Evolutionary conservation across 2,797 vertebrate genomes (phyloP).

Genomic region (Sarcophilus harrisii): DNA sequence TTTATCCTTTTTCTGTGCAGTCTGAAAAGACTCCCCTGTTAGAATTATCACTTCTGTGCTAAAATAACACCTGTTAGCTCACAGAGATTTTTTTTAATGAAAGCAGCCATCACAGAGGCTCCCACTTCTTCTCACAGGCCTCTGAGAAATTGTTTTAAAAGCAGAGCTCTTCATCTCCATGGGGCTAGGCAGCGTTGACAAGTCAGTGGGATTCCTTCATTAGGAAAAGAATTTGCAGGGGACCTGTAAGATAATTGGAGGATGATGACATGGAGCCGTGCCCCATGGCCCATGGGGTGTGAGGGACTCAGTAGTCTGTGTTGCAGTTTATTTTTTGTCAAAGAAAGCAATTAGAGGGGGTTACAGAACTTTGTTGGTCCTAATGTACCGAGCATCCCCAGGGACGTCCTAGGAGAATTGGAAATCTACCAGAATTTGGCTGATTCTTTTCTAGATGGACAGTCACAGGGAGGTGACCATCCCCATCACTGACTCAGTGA

Average conservation of each 20-base stretch:
- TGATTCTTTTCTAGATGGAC: neutral
- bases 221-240: constrained; percentile 66
- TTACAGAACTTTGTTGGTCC: constrained; percentile 53
- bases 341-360: constrained; percentile 57
- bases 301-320: constrained; percentile 42
- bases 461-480: neutral
- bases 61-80: constrained; percentile 15
- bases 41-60: constrained; percentile 20
- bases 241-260: constrained; percentile 62
- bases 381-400: constrained; percentile 25
- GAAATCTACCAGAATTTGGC: constrained; percentile 24
- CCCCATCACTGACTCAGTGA: neutral
- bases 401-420: constrained; percentile 38
- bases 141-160: constrained; percentile 52
- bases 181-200: constrained; percentile 47
- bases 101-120: constrained; percentile 37
- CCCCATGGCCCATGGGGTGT: neutral
- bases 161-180: constrained; percentile 56
- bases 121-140: constrained; percentile 39
- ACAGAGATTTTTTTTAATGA: constrained; percentile 50
- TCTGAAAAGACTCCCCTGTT: constrained; percentile 21
- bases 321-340: constrained; percentile 50
- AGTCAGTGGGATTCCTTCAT: constrained; percentile 59
- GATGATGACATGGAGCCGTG: constrained; percentile 23
- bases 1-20: constrained; percentile 57